phyloP scores from a whole-genome alignment of 2,888 invertebrate species.

The Macrophya annulata region DNA sequence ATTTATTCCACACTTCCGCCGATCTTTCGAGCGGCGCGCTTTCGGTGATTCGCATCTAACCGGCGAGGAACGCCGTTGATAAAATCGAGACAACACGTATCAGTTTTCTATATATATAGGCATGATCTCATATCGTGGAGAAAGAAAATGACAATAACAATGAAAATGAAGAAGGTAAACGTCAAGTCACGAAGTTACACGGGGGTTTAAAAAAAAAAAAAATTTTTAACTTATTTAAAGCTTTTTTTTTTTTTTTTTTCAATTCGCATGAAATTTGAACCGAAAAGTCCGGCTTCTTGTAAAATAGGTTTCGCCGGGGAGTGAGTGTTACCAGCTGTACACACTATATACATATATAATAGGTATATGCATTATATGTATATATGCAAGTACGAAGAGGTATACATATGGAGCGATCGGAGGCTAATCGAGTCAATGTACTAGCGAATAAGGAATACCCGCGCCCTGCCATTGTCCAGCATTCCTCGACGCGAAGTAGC shows the following conservation, averaged over 20 bases:
- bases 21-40: background rate
- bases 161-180: background rate
- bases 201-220: too few species aligned
- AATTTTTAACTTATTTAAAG: too few species aligned
- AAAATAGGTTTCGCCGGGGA: background rate
- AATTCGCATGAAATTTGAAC: background rate
- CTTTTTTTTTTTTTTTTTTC: background rate
- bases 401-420: slow-evolving; percentile 1
- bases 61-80: background rate
- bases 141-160: background rate
- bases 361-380: background rate
- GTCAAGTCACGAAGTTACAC: too few species aligned
- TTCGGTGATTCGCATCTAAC: background rate
- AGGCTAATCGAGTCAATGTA: slow-evolving; percentile 43
- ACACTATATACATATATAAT: background rate
- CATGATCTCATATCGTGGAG: background rate
- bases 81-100: background rate
- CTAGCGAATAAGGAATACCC: slow-evolving; percentile 18
- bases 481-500: slow-evolving; percentile 47
- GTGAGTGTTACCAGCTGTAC: background rate
- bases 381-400: background rate
- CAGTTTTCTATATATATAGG: background rate
- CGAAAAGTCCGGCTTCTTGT: background rate
- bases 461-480: slow-evolving; percentile 36
- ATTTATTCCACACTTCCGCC: slow-evolving; percentile 30